Evolutionary conservation across 2,797 vertebrate species (phyloP).

Genomic region (Euphonia xanthogaster): DNA sequence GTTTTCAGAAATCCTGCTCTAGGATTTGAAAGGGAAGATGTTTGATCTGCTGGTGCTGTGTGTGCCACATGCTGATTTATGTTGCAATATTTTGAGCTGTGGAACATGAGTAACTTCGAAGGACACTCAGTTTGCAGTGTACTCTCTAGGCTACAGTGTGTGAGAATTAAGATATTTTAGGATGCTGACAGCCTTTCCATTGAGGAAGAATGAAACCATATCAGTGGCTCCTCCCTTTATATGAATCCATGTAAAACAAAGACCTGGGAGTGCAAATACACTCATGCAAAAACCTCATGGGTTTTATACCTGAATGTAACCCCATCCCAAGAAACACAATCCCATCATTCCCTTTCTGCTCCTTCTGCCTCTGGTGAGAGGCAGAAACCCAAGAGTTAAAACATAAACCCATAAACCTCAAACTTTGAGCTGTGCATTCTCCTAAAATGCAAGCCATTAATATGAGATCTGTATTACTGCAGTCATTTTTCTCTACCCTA

Average conservation of each 20-base stretch:
- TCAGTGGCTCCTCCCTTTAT: neutral
- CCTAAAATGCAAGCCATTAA: neutral
- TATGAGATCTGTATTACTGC: neutral
- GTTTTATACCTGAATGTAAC: neutral
- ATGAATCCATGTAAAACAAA: neutral
- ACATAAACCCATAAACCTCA: neutral
- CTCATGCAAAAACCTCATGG: rapidly evolving
- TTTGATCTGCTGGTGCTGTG: neutral
- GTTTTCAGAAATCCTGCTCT: neutral
- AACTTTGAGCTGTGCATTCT: neutral
- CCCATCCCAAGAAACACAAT: neutral
- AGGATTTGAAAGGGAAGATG: neutral
- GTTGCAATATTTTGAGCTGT: neutral
- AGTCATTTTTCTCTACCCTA: neutral
- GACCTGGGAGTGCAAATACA: neutral
- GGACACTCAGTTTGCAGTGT: neutral
- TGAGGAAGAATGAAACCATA: neutral
- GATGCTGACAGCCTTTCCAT: neutral
- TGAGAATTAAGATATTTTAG: neutral
- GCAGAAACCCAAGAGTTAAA: neutral
- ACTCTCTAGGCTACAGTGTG: rapidly evolving
- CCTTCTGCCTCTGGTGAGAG: neutral
- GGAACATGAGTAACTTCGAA: neutral
- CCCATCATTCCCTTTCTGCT: neutral
- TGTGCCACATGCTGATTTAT: neutral